These are phyloP conservation scores for Chrosomus eos DNA, from an alignment of 2,797 vertebrate species.

Conservation along the genomic window DNA sequence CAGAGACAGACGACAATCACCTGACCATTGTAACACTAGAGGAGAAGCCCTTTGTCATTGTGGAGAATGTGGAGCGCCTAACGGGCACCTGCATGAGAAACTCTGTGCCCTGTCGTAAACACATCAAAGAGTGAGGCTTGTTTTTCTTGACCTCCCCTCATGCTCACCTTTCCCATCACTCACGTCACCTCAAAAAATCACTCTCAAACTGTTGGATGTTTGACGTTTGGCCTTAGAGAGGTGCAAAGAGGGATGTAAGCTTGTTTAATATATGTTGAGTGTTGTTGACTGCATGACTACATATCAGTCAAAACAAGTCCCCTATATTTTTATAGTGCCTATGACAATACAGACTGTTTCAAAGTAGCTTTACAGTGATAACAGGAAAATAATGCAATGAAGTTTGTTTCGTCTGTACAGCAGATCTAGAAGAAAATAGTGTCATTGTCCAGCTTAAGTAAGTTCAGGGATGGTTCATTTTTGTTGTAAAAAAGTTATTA, in stretches of 20 bases:
- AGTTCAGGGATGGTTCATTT: too few species aligned
- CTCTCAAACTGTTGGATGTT: constrained; percentile 13
- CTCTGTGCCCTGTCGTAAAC: constrained; percentile 95
- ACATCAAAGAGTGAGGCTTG: constrained; percentile 90
- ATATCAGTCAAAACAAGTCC: not conserved
- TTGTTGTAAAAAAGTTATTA: too few species aligned
- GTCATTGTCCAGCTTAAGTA: too few species aligned
- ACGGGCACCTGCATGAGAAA: constrained; percentile 97
- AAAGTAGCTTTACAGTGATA: too few species aligned
- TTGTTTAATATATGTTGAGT: constrained; percentile 12
- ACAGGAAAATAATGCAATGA: too few species aligned
- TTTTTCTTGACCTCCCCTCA: not conserved
- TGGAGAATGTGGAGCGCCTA: constrained; percentile 95
- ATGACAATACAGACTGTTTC: too few species aligned
- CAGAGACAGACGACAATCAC: constrained; percentile 93
- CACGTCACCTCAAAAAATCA: not conserved
- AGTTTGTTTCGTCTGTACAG: too few species aligned
- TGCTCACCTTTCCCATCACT: not conserved
- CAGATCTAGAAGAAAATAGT: too few species aligned
- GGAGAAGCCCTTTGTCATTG: constrained; percentile 96
- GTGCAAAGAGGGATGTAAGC: not conserved
- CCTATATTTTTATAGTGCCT: too few species aligned
- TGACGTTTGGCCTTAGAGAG: not conserved
- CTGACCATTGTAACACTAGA: constrained; percentile 97
- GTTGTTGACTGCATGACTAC: not conserved